Evolutionary conservation across 2,113 vertebrate genomes (phyloP), one percentile per base, ranked within the genome.

Genomic region (Myrmophylax atrothorax): DNA sequence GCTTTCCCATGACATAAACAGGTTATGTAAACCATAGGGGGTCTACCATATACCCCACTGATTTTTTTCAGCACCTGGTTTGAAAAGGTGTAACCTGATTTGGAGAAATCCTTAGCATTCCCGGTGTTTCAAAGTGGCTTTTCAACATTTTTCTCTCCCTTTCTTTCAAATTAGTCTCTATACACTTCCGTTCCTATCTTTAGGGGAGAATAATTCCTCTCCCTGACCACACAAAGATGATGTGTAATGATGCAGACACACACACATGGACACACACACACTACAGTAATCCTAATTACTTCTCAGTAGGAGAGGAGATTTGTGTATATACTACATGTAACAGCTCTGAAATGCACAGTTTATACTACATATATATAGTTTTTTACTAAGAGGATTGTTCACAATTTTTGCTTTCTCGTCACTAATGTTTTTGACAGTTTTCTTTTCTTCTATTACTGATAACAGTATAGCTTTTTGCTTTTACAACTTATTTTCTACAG

Each of bases 401-500:
- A 62, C 3, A 33, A 76, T 73, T 81, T 94, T 69, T 83, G 14
- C 12, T 92, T 90, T 73, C 37, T 76, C 23, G 31, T 52, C 17
- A 70, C 44, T 19, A 29, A 53, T 37, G 5, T 75, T 33, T 60
- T 78, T 78, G 18, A 38, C 29, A 46, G 12, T 62, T 84, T 23
- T 84, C 12, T 50, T 53, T 58, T 93, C 74, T 87, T 58, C 60
- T 79, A 9, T 74, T 40, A 83, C 7, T 18, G 19, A 60, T 13
- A 63, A 86, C 76, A 67, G 31, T 69, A 25, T n/a, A 52, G 37
- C n/a, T 96, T 76, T 93, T 84, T 67, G 40, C 35, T 63, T 80
- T 84, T 87, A 82, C 84, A 68, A 88, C 64, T 94, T 38, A 89
- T 91, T 94, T 96, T 91, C 40, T 84, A 14, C 35, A 86, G 67